Evolutionary conservation across 2,113 vertebrate species (phyloP).

Genomic region (Odocoileus hemionus): DNA sequence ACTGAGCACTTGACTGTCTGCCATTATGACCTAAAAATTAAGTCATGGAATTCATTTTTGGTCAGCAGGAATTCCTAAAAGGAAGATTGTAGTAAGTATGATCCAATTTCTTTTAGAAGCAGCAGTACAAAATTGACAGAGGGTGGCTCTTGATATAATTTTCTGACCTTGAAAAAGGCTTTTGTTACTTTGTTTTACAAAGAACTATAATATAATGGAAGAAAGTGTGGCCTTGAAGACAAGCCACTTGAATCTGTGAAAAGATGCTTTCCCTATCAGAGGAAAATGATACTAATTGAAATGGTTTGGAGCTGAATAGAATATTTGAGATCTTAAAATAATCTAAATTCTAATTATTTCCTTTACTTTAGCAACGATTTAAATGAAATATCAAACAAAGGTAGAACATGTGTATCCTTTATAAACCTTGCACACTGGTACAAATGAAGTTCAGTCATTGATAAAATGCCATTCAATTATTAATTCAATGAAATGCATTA

Average conservation of each 20-base stretch:
- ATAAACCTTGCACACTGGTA: background rate
- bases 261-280: constrained; percentile 16
- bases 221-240: background rate
- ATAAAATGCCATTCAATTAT: background rate
- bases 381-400: background rate
- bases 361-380: background rate
- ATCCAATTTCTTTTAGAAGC: constrained; percentile 16
- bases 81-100: background rate
- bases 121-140: constrained; percentile 14
- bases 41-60: constrained; percentile 13
- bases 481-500: background rate
- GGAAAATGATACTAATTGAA: background rate
- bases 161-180: constrained; percentile 38
- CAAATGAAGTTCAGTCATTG: background rate
- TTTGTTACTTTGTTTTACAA: constrained; percentile 37
- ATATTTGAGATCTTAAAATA: background rate
- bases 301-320: background rate
- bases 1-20: background rate
- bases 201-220: background rate
- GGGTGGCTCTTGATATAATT: constrained; percentile 38
- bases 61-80: constrained; percentile 16
- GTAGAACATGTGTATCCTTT: background rate
- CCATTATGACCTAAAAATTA: constrained; percentile 6
- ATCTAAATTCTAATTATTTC: background rate
- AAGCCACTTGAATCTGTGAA: background rate